Base-by-base conservation (phyloP, 2,797 vertebrate genomes). In the Onychomys arenicola region DNA sequence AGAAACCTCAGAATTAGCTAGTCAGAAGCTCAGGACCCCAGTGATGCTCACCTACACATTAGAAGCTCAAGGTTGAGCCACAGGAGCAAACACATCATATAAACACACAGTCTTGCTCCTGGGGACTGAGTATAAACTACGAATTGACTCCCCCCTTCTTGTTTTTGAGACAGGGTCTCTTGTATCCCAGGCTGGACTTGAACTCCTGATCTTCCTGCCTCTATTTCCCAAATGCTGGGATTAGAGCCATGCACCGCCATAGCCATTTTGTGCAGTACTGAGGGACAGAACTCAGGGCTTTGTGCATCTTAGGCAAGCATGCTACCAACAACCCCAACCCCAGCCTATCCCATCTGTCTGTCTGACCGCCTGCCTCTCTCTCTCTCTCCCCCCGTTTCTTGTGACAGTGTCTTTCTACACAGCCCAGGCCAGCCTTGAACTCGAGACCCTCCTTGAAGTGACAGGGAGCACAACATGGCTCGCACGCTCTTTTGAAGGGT, bases 21-120 rank as follows among this genome's bases (percentile, higher is more conserved):
- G 65, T 14, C 3, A 0, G 1, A n/a, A 82, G 4, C 29, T 0
- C 52, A n/a, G 78, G 85, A 57, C 14, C 16, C 13, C 5, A 1
- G 5, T 2, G 0, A 37, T 0, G 13, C 34, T 57, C 1, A 0
- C 3, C 8, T 1, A 6, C 0, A 23, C 46, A 29, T 29, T 17
- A 43, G 55, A 81, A 11, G 29, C 61, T 46, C 80, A 10, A 19
- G 34, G 61, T 1, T 19, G 63, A 71, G 52, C 40, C 81, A 43
- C 34, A 46, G 19, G 34, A 11, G 17, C 34, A 69, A 57, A 37
- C 29, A 2, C 6, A 11, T 29, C 57, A 0, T 16, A 19, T 8
- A n/a, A 12, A 29, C 3, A 49, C 46, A 49, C 46, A 75, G n/a
- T 46, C 61, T 13, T 29, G 63, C 6, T 10, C 10, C 29, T 4